These are phyloP conservation scores for Palythoa grandiflora DNA, from an alignment of 92 coral and sea anemone species.

Conservation along the genomic window DNA sequence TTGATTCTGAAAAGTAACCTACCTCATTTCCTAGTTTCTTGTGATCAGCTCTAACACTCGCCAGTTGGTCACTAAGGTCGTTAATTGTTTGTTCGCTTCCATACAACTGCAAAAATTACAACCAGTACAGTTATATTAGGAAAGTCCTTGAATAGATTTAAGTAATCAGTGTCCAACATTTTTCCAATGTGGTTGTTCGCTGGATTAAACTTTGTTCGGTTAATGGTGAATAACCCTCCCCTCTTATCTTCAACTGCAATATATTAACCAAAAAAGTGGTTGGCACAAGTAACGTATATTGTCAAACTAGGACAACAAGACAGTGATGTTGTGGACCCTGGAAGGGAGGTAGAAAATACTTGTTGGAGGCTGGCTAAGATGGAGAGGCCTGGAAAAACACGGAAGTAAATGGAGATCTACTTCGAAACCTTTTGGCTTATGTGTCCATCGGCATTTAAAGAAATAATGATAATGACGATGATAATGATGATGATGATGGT, in stretches of 20 bases:
- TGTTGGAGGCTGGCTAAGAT: too few species aligned
- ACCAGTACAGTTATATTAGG: background rate
- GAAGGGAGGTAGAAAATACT: background rate
- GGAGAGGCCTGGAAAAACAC: too few species aligned
- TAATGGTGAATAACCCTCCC: too few species aligned
- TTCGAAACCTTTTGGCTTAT: too few species aligned
- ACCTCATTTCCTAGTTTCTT: constrained; percentile 78
- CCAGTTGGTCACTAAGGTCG: constrained; percentile 85
- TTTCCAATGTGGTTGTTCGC: too few species aligned
- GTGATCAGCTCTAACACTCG: constrained; percentile 69
- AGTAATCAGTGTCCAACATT: background rate
- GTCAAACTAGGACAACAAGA: background rate
- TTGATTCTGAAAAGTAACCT: background rate
- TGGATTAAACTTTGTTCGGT: too few species aligned
- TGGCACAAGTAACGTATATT: too few species aligned
- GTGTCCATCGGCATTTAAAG: too few species aligned
- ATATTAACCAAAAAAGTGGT: too few species aligned
- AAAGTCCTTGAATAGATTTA: background rate
- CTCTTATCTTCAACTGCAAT: too few species aligned
- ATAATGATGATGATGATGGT: too few species aligned
- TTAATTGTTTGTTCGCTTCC: constrained; percentile 78
- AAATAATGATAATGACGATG: background rate
- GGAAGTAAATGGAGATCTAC: too few species aligned
- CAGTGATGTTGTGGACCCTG: background rate
- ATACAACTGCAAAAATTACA: constrained; percentile 61